Conservation (phyloP, 2,113 vertebrate species). For the Corydoras sp. region DNA sequence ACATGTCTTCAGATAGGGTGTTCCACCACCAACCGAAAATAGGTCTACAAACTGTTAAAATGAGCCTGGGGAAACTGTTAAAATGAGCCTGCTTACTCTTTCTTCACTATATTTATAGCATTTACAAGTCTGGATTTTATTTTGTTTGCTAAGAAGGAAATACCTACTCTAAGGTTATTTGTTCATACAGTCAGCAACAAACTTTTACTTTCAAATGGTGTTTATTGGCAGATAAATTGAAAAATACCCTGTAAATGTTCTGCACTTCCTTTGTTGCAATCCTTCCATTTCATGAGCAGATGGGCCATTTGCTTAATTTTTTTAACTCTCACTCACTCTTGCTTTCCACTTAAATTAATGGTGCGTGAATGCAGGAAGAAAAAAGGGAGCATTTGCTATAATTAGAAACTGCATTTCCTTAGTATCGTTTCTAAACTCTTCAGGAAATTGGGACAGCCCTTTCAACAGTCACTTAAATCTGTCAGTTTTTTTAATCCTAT, state of each 20-base stretch:
- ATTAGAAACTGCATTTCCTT: constrained; percentile 29
- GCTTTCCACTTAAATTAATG: neutral
- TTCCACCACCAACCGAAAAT: neutral
- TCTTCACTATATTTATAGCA: no score
- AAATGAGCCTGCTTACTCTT: neutral
- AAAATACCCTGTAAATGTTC: no score
- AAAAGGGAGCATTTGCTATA: constrained; percentile 32
- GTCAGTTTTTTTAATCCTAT: no score
- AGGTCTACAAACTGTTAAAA: neutral
- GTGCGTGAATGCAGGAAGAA: constrained; percentile 2
- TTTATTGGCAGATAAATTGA: no score
- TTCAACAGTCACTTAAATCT: constrained; percentile 2
- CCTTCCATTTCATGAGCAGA: neutral
- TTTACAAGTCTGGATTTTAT: no score
- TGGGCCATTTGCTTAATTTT: constrained; percentile 8
- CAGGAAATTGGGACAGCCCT: constrained; percentile 26
- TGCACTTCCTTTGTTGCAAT: no score
- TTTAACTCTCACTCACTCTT: neutral
- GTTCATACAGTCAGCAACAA: no score
- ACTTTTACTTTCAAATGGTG: no score
- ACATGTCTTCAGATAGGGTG: neutral
- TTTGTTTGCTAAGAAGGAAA: no score
- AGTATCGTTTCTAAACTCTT: constrained; percentile 3
- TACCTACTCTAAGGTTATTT: no score
- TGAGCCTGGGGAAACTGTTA: neutral